A percentile compares a stretch with the other conserved stretches of the same genome.
Conservation (phyloP, 2,888 invertebrate species). For the Periphyllus acericola region DNA sequence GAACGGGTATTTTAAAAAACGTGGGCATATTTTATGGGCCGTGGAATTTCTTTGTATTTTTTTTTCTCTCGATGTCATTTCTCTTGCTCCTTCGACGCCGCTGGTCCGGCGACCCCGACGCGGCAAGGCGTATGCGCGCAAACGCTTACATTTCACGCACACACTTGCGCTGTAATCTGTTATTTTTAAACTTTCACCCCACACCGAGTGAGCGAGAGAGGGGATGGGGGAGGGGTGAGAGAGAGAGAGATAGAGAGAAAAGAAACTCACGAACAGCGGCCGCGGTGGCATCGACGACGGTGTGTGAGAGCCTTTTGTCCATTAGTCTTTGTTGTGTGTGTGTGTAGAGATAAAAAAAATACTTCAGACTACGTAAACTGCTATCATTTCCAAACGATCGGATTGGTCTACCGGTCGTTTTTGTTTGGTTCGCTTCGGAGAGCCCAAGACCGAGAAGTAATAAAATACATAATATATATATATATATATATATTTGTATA, state of each 20-base stretch:
- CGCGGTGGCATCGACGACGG: neutral
- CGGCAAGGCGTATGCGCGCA: neutral
- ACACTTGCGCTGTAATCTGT: neutral
- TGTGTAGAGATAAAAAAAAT: slow-evolving; percentile 18
- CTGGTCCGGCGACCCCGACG: too few species aligned
- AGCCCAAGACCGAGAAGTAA: neutral
- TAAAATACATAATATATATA: slow-evolving; percentile 15
- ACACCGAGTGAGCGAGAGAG: slow-evolving; percentile 24
- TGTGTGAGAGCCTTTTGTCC: slow-evolving; percentile 38
- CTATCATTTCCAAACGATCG: slow-evolving; percentile 53
- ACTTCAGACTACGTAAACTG: slow-evolving; percentile 29
- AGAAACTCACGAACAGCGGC: slow-evolving; percentile 18
- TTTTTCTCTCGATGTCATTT: slow-evolving; percentile 20
- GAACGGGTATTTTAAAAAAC: slow-evolving; percentile 41
- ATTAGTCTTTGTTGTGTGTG: slow-evolving; percentile 21
- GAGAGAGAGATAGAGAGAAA: neutral
- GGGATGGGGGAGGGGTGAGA: too few species aligned
- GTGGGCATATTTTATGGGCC: slow-evolving; percentile 40
- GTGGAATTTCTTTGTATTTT: slow-evolving; percentile 57
- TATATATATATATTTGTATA: neutral
- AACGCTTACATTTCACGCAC: neutral
- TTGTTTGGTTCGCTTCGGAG: slow-evolving; percentile 23
- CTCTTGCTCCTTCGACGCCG: slow-evolving; percentile 2
- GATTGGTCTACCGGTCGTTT: slow-evolving; percentile 47
- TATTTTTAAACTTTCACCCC: slow-evolving; percentile 62